Evolutionary conservation across 2,888 invertebrate genomes (phyloP).

Genomic region (Temnothorax unifasciatus): DNA sequence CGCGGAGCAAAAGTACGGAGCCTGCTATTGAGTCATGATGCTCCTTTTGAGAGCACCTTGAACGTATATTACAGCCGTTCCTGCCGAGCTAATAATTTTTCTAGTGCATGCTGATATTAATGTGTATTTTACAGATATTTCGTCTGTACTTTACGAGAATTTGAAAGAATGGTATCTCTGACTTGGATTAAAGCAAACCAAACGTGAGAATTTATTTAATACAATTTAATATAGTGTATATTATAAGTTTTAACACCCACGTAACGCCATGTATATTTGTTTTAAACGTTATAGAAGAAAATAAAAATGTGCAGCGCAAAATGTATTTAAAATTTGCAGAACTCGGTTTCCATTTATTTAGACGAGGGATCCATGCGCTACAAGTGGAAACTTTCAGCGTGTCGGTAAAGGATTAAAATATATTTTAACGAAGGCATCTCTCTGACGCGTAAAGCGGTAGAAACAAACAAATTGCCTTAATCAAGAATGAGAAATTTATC

Average conservation of each 20-base stretch:
- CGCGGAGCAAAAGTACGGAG: not conserved
- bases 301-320: not conserved
- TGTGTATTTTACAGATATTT: constrained; percentile 3
- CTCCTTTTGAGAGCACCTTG: not conserved
- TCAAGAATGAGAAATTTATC: constrained; percentile 40
- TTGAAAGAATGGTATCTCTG: not conserved
- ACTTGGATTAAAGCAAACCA: not conserved
- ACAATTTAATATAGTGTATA: not conserved
- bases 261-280: not conserved
- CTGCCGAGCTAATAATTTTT: constrained; percentile 12
- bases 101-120: not conserved
- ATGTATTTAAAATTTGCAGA: not conserved
- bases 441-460: constrained; percentile 6
- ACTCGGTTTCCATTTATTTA: constrained; percentile 25
- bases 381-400: constrained; percentile 8
- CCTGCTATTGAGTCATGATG: constrained; percentile 34
- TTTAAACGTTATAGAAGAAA: not conserved
- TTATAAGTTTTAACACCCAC: not conserved
- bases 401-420: constrained; percentile 32
- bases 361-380: not conserved
- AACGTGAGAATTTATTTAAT: constrained; percentile 6
- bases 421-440: constrained; percentile 36
- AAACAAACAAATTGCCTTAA: constrained; percentile 43
- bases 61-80: constrained; percentile 1
- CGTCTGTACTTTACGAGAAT: not conserved